These are phyloP conservation scores for Caloenas nicobarica DNA, from an alignment of 2,113 vertebrate species.

Conservation along the genomic window DNA sequence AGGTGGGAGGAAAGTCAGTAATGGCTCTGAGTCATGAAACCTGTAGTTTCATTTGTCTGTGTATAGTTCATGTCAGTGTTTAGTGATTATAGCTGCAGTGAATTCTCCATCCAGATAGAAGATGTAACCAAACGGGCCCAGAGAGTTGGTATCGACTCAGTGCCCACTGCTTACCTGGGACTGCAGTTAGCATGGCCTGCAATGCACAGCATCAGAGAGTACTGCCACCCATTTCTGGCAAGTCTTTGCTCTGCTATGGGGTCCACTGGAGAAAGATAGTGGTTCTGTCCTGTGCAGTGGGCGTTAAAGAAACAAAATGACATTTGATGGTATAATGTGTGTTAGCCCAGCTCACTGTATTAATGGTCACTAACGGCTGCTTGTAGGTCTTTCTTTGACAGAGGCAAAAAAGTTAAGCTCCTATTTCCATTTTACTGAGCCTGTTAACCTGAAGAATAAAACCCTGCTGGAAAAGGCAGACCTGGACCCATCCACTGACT, in stretches of 20 bases:
- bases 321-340: neutral
- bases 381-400: conserved; percentile 82
- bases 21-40: conserved; percentile 21
- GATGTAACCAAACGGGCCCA: neutral
- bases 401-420: conserved; percentile 85
- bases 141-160: neutral
- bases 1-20: neutral
- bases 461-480: conserved; percentile 83
- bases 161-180: neutral
- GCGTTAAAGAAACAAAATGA: neutral
- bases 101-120: neutral
- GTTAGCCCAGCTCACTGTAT: neutral
- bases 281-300: neutral
- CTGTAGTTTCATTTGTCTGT: neutral
- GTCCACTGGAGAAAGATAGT: neutral
- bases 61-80: neutral
- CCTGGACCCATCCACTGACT: conserved; percentile 87
- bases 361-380: neutral
- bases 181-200: neutral
- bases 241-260: neutral
- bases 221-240: neutral
- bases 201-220: neutral
- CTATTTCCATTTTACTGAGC: conserved; percentile 87
- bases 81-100: neutral
- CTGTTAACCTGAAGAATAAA: conserved; percentile 81